Evolutionary conservation across 2,113 vertebrate genomes (phyloP).

Genomic region (Carettochelys insculpta): DNA sequence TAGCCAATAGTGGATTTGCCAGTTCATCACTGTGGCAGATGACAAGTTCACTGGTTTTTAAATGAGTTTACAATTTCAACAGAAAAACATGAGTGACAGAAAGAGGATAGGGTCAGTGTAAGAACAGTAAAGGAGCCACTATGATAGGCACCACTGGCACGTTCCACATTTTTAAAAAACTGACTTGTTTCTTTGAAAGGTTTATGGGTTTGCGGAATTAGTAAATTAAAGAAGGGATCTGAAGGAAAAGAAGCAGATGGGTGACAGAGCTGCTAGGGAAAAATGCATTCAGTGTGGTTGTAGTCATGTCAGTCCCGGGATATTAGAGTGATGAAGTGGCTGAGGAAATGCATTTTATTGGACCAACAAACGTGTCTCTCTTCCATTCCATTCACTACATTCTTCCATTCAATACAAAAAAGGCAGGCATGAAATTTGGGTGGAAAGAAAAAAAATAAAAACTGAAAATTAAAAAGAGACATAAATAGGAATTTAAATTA

Average conservation of each 20-base stretch:
- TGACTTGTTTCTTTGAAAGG: not conserved
- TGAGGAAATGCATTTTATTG: not conserved
- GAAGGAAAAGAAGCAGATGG: not conserved
- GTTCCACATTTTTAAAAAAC: not conserved
- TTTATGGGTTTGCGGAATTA: not conserved
- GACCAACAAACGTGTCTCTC: not conserved
- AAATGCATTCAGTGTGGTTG: not conserved
- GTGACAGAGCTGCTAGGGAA: not conserved
- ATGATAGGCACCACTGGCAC: not conserved
- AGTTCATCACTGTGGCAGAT: not conserved
- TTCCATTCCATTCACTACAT: no score
- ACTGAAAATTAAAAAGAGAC: not conserved
- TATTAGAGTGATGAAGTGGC: not conserved
- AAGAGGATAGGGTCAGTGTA: not conserved
- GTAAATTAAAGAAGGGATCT: not conserved
- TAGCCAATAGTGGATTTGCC: not conserved
- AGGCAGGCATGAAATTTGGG: not conserved
- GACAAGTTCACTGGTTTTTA: not conserved
- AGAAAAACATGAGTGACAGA: not conserved
- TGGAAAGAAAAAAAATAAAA: not conserved
- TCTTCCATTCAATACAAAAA: no score
- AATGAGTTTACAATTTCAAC: not conserved
- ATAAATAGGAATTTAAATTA: not conserved
- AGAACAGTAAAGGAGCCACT: not conserved
- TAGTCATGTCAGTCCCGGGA: not conserved